Conservation (phyloP, 2,888 invertebrate species). For the Cheilosia scutellata region DNA sequence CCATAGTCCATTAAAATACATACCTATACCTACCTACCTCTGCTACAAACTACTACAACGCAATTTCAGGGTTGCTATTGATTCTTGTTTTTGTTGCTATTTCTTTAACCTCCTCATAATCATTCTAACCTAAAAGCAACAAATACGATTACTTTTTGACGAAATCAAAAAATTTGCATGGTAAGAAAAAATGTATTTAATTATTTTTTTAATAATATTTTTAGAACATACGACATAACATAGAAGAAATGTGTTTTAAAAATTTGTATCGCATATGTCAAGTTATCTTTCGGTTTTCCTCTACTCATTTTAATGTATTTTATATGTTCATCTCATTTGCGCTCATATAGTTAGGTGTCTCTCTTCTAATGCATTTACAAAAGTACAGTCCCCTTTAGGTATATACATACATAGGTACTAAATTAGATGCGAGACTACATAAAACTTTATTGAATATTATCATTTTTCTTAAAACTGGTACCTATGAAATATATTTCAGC, state of each 20-base stretch:
- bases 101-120: conserved; percentile 12
- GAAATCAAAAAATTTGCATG: not conserved
- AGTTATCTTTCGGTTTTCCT: conserved; percentile 25
- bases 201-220: not conserved
- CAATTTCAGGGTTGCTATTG: conserved; percentile 70
- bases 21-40: too few relatives aligned
- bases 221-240: not conserved
- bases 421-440: not conserved
- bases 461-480: not conserved
- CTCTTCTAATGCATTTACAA: conserved; percentile 10
- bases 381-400: conserved; percentile 35
- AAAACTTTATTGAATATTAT: not conserved
- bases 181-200: not conserved
- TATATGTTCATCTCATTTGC: conserved; percentile 26
- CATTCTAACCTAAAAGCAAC: not conserved
- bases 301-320: not conserved
- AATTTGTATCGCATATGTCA: conserved; percentile 36
- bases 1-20: not conserved
- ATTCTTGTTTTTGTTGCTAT: conserved; percentile 42
- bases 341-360: not conserved
- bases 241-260: conserved; percentile 29
- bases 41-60: conserved; percentile 33
- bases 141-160: not conserved
- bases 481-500: not conserved
- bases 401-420: not conserved